Evolutionary conservation across 2,888 invertebrate genomes (phyloP), one percentile per base, ranked within the genome.

Genomic region (Pseudolycoriella hygida): DNA sequence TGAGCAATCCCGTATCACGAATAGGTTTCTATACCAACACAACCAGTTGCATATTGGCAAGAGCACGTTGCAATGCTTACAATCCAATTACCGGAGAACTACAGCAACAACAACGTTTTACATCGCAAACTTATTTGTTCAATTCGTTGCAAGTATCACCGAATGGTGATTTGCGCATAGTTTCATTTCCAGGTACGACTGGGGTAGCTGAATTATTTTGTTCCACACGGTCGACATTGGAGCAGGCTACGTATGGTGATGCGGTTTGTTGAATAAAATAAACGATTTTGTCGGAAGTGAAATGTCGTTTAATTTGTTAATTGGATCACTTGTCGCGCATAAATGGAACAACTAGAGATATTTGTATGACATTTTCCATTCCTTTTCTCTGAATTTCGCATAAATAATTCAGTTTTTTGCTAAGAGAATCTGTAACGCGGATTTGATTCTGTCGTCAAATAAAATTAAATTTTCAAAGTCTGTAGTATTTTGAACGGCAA

Each of bases 21-120:
- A 49, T 57, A 2, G 49, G 49, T 32, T 71, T 73, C 53, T 74
- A 66, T 54, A 73, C 70, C 20, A 78, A 79, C 56, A 71, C 77
- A 30, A 77, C 77, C 2, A 73, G 76, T 10, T 78, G 78, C 56
- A 69, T 79, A 48, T 58, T 79, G 47, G 76, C 78, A 1, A 73
- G 71, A 54, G 61, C 75, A 2, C 67, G 78, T 45, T 79, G 78
- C 60, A 68, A 71, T 41, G 61, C 66, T 2, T 72, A 67, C 55
- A 78, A 78, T 57, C 77, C 78, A 3, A 76, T 78, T 45, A 76
- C 77, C 1, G 78, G 77, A 12, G 73, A 73, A 47, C 60, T 70
- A 3, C 75, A 76, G 60, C 67, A 69, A 32, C 70, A 71, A 20
- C 67, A 67, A 3, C n/a, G 14, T 12, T 43, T 43, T 17, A 31